These are phyloP conservation scores for Phaonia tiefii DNA, from an alignment of 2,888 invertebrate species.

Conservation along the genomic window DNA sequence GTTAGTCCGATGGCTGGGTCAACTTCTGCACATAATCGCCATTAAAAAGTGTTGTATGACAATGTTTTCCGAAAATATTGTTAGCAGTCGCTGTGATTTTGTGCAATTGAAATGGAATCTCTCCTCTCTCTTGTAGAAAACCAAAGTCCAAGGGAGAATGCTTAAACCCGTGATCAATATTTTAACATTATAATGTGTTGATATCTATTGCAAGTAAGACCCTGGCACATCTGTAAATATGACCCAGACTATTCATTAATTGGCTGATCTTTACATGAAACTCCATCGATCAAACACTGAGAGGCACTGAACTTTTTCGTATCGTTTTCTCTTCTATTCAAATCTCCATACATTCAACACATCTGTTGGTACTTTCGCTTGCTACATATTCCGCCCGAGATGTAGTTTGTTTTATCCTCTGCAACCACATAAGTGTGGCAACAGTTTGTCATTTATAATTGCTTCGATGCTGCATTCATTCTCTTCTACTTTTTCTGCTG, in stretches of 20 bases:
- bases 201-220: no score
- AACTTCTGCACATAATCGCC: conserved; percentile 66
- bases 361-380: conserved; percentile 4
- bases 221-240: no score
- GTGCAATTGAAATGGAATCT: conserved; percentile 30
- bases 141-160: no score
- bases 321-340: no score
- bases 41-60: conserved; percentile 57
- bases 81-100: conserved; percentile 26
- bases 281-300: no score
- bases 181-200: no score
- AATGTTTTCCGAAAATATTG: conserved; percentile 33
- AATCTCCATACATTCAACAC: background rate
- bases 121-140: background rate
- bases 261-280: no score
- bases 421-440: conserved; percentile 64
- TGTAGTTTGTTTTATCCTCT: conserved; percentile 19
- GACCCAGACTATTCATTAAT: no score
- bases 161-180: background rate
- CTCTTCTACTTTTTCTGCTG: conserved; percentile 36
- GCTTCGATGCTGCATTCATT: conserved; percentile 62
- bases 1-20: conserved; percentile 42
- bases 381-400: background rate
- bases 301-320: no score
- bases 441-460: conserved; percentile 70